These are phyloP conservation scores for Strigamia maritima DNA, from an alignment of 2,888 invertebrate species.

Conservation along the genomic window DNA sequence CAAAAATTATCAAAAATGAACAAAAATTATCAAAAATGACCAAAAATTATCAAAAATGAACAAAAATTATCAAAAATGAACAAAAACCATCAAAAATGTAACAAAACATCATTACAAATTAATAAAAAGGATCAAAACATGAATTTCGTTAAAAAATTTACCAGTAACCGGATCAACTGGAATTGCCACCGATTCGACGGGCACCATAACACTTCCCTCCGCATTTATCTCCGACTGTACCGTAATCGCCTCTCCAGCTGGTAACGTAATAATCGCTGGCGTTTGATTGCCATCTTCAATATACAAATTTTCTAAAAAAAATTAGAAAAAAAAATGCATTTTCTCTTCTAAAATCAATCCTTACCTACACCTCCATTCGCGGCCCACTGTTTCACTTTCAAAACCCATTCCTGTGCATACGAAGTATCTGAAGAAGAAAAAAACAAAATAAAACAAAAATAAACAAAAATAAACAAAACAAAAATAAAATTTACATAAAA, in stretches of 20 bases:
- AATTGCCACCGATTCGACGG: neutral
- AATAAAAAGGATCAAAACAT: too few relatives aligned
- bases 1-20: too few relatives aligned
- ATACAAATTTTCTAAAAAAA: neutral
- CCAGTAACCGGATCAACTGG: neutral
- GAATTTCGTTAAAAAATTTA: neutral
- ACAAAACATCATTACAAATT: too few relatives aligned
- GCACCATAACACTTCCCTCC: neutral
- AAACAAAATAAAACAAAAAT: neutral
- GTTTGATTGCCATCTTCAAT: neutral
- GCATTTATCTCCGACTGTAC: neutral
- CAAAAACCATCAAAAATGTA: neutral
- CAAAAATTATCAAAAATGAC: too few relatives aligned
- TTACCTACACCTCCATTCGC: neutral
- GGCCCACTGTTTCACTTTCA: neutral
- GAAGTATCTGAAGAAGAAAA: neutral
- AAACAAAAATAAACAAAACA: neutral
- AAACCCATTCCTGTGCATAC: neutral
- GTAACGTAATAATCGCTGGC: neutral
- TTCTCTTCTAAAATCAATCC: too few relatives aligned
- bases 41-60: too few relatives aligned
- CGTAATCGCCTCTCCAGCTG: neutral
- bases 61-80: too few relatives aligned
- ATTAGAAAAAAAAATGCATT: too few relatives aligned
- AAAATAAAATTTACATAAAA: neutral